Base-by-base conservation (phyloP, 2,888 invertebrate genomes). In the Trichogramma dendrolimi region DNA sequence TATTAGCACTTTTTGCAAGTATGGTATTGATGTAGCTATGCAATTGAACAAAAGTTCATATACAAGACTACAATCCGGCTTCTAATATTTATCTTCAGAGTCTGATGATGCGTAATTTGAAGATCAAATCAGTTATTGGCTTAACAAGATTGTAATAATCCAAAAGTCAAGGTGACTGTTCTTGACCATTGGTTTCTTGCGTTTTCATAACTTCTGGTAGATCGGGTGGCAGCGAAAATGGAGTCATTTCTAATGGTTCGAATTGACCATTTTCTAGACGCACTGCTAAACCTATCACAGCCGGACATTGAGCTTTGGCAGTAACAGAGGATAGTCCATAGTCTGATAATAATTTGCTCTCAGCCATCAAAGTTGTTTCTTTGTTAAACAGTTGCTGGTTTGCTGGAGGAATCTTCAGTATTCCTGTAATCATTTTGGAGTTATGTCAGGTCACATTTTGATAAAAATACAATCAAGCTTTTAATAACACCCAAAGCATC, bases 161-260 rank as follows among this genome's bases (percentile, higher is more conserved):
- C 55, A 60, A 60, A 51, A 68, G 77, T 84, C 80, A 88, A 78
- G 86, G 84, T 66, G 86, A 86, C 81, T 90, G 89, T 81, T 93
- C 92, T 77, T 92, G 92, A 72, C 91, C 91, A 76, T 91, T 91
- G 67, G 88, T 86, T 81, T 95, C 94, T 82, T 92, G 94, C 65
- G 92, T 91, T 82, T 96, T 95, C 98, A 98, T 98, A 41, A 97
- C 96, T 79, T 98, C 98, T 50, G 98, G 98, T 79, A 98, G 85
- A 80, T 97, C 97, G 39, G 97, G 97, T 46, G 98, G 97, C 68
- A 91, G 87, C 39, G 97, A 97, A 78, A 96, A 91, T 55, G 94
- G 89, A 67, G 92, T 91, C 79, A 98, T 85, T 78, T 96, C 94
- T 73, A 96, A 82, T 49, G 85, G 81, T 82, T 96, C 97, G 81